A percentile compares a stretch with the other conserved stretches of the same genome.
Conservation (phyloP, 2,797 vertebrate genomes). For the Coregonus ussuriensis region DNA sequence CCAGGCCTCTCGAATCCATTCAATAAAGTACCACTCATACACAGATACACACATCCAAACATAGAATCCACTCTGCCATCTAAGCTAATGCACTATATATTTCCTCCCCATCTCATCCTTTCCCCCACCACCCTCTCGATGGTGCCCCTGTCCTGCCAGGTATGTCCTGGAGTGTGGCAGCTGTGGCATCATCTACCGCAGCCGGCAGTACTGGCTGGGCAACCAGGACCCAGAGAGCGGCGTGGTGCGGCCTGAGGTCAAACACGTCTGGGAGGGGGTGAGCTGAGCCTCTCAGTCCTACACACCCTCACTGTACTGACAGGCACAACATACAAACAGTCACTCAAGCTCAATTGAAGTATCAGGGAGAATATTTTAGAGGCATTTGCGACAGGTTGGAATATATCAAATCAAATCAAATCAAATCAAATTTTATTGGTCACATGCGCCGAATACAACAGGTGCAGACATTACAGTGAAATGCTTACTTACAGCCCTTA, state of each 20-base stretch:
- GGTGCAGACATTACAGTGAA: too few species aligned
- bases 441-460: too few species aligned
- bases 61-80: not conserved
- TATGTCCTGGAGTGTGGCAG: conserved; percentile 80
- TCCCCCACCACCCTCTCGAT: not conserved
- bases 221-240: conserved; percentile 82
- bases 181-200: conserved; percentile 85
- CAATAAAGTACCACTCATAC: not conserved
- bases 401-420: too few species aligned
- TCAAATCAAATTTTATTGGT: too few species aligned
- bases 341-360: not conserved
- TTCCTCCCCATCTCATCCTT: not conserved
- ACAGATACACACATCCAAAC: not conserved
- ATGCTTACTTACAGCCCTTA: too few species aligned
- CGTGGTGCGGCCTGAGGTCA: conserved; percentile 69
- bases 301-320: too few species aligned
- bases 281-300: not conserved
- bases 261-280: conserved; percentile 16
- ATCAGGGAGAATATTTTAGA: too few species aligned
- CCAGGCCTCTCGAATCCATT: not conserved
- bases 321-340: not conserved
- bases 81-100: not conserved
- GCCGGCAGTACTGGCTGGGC: conserved; percentile 84
- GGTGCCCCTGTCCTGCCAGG: conserved; percentile 50
- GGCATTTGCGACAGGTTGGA: too few species aligned